These are phyloP conservation scores for Ammodramus savannarum DNA, from an alignment of 2,113 vertebrate species.

Conservation along the genomic window DNA sequence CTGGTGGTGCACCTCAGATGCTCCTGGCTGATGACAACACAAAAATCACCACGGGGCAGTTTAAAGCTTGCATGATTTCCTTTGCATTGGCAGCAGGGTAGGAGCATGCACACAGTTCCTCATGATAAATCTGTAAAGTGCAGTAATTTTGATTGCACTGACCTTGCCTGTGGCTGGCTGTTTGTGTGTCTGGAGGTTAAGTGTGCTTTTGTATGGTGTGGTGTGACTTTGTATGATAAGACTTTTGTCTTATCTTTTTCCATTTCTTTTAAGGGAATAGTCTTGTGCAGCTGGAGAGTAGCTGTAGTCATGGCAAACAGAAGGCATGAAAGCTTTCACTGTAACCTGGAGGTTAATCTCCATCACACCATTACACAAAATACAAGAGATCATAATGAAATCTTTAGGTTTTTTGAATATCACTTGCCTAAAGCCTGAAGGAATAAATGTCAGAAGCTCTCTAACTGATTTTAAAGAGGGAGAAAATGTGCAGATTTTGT, in stretches of 20 bases:
- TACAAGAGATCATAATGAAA: slow-evolving; percentile 17
- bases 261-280: neutral
- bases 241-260: neutral
- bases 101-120: neutral
- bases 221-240: neutral
- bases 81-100: neutral
- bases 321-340: neutral
- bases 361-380: neutral
- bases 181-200: neutral
- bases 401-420: neutral
- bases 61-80: neutral
- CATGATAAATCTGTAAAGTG: neutral
- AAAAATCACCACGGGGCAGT: neutral
- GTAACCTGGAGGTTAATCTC: slow-evolving; percentile 30
- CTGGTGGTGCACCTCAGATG: neutral
- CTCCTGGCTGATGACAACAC: neutral
- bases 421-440: neutral
- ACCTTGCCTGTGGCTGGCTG: neutral
- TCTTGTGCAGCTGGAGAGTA: neutral
- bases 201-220: neutral
- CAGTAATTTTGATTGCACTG: neutral
- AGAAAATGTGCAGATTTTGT: neutral
- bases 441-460: neutral
- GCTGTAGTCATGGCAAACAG: neutral
- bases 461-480: neutral